Base-by-base conservation (phyloP, 2,888 invertebrate genomes). In the Scelioninae gen. 1 region DNA sequence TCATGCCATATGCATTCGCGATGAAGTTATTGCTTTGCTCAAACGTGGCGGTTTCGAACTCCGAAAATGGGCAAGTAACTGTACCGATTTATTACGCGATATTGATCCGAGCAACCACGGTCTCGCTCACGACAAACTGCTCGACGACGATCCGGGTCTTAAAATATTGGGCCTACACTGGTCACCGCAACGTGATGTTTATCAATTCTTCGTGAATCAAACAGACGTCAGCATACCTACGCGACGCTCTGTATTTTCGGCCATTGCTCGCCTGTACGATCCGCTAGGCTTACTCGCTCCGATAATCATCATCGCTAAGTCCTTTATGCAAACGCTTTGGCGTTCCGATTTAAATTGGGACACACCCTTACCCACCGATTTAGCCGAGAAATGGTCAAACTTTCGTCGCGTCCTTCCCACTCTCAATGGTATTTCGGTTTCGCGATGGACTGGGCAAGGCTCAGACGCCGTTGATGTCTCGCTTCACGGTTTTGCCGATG, bases 81-180 rank as follows among this genome's bases (percentile, higher is more conserved):
- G 11, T 2, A 4, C 16, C 0, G 32, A 11, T 16, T n/a, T 65
- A n/a, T 23, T 65, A 3, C 6, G 4, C 5, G 65, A 65, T 11
- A 32, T 65, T 6, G 65, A 65, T n/a, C 32, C 34, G 0, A 11
- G 0, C 0, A 51, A 65, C 29, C 65, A 65, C n/a, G 65, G 65
- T 6, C 13, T 65, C 3, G 65, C 62, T 9, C 31, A 29, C 11
- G 13, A 40, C 9, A 43, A 38, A 38, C 5, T 5, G 8, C 11
- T 38, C 9, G 5, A 1, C 1, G 8, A 2, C 0, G 38, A 38
- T 38, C 3, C 1, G 0, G 38, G 38, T 5, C 1, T 38, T 0
- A 38, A 38, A 38, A 11, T 38, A 1, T 5, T 38, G 0, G 38
- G 38, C 0, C 5, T 38, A 1, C 8, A 38, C 1, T 38, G 38